Evolutionary conservation across 2,888 invertebrate genomes (phyloP).

Genomic region (Dryomyza anilis): DNA sequence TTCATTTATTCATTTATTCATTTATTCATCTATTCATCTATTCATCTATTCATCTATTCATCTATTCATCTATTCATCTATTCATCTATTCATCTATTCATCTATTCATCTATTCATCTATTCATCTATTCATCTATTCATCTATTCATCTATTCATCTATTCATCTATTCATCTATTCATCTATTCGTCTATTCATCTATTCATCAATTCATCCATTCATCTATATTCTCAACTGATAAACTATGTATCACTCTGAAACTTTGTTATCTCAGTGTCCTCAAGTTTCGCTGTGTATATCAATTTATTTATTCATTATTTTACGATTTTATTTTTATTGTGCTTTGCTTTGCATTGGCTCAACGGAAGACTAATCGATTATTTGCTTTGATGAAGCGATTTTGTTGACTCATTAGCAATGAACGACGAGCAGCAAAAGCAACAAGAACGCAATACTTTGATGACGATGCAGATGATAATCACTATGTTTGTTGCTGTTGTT

Average conservation of each 20-base stretch:
- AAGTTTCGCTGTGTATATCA: not conserved
- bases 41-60: not conserved
- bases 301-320: not conserved
- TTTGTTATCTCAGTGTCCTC: not conserved
- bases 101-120: not conserved
- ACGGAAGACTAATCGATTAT: constrained; percentile 24
- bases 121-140: not conserved
- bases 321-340: not conserved
- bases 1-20: too few relatives aligned
- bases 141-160: not conserved
- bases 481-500: not conserved
- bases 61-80: not conserved
- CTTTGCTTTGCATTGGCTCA: not conserved
- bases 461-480: not conserved
- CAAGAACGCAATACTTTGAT: not conserved
- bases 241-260: too few relatives aligned
- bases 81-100: not conserved
- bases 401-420: constrained; percentile 21
- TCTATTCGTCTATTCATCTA: not conserved
- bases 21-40: not conserved
- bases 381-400: constrained; percentile 24
- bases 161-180: not conserved
- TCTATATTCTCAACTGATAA: too few relatives aligned
- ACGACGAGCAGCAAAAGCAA: not conserved
- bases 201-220: not conserved